A percentile compares a stretch with the other conserved stretches of the same genome.
These are phyloP conservation scores for Odontophorus gujanensis DNA, from an alignment of 2,113 vertebrate genomes.

Conservation along the genomic window DNA sequence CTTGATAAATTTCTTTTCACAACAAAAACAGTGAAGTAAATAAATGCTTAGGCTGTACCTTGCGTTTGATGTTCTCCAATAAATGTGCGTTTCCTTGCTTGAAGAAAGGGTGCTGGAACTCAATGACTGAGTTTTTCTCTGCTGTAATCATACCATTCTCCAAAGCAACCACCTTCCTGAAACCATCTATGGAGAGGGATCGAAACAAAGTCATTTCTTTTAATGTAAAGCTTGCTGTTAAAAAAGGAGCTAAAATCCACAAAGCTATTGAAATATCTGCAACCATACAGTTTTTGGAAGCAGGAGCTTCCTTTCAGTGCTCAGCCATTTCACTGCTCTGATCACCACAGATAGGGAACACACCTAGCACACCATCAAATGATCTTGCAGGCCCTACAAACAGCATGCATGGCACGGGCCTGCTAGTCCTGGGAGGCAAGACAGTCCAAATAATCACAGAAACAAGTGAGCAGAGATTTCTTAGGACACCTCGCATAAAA, in stretches of 20 bases:
- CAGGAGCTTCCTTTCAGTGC: not conserved
- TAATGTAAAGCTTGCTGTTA: not conserved
- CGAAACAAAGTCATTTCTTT: not conserved
- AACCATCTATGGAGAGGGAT: constrained; percentile 72
- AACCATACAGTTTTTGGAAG: not conserved
- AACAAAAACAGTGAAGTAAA: not conserved
- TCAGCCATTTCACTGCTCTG: not conserved
- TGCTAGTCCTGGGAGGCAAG: fast-evolving
- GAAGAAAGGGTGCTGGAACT: constrained; percentile 80
- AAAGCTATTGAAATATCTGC: not conserved
- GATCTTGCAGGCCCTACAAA: not conserved
- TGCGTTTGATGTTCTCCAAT: constrained; percentile 78
- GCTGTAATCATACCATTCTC: constrained; percentile 63
- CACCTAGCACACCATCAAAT: fast-evolving
- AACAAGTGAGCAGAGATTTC: not conserved
- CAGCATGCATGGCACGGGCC: not conserved
- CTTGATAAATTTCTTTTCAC: not conserved
- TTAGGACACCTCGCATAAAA: not conserved
- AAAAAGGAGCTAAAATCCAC: not conserved
- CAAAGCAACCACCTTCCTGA: constrained; percentile 74
- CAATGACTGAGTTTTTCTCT: constrained; percentile 60
- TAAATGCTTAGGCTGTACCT: constrained; percentile 54
- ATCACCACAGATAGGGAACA: not conserved
- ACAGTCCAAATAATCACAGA: not conserved
- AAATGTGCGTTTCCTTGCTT: constrained; percentile 70